Evolutionary conservation across 2,797 vertebrate species (phyloP).

Genomic region (Phoxinus dragarum): DNA sequence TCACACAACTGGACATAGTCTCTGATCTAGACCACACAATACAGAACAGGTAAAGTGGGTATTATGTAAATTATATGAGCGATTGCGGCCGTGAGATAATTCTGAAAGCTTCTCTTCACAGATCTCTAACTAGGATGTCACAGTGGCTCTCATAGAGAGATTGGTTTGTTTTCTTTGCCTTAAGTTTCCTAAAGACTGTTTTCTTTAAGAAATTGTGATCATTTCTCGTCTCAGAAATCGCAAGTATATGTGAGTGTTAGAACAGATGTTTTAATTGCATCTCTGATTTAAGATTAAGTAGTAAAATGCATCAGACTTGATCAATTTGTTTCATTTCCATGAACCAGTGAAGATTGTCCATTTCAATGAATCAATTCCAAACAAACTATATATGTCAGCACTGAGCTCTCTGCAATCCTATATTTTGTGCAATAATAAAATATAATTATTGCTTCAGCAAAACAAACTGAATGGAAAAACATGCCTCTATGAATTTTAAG

Average conservation of each 20-base stretch:
- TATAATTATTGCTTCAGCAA: background rate
- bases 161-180: background rate
- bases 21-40: constrained; percentile 10
- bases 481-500: background rate
- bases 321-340: background rate
- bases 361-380: background rate
- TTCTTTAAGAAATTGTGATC: background rate
- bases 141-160: background rate
- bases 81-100: background rate
- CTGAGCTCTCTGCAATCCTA: background rate
- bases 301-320: background rate
- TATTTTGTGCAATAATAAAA: background rate
- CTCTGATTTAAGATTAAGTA: background rate
- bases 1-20: background rate
- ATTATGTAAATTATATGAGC: background rate
- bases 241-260: background rate
- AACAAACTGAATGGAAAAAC: background rate
- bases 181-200: background rate
- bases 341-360: background rate
- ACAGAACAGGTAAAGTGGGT: background rate
- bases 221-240: background rate
- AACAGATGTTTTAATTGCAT: background rate
- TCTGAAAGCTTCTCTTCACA: constrained; percentile 8
- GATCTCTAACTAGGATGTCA: constrained; percentile 19
- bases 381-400: background rate